Evolutionary conservation across 2,113 vertebrate species (phyloP).

Genomic region (Protomyctophum bolini): DNA sequence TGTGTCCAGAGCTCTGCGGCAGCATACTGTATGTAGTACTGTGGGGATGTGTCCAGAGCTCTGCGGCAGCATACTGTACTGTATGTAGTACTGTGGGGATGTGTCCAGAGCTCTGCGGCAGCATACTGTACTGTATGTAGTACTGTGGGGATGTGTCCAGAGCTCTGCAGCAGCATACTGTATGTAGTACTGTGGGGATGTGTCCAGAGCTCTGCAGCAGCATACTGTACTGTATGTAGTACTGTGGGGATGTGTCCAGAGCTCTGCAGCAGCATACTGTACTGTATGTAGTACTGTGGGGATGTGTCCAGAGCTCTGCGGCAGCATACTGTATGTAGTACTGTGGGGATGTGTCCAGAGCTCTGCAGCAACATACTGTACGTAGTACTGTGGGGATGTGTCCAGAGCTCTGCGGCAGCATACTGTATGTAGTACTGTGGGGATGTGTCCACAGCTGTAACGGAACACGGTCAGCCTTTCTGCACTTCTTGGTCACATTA

Average conservation of each 20-base stretch:
- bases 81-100: constrained; percentile 7
- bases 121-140: background rate
- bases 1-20: constrained; percentile 37
- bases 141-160: constrained; percentile 13
- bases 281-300: background rate
- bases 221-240: background rate
- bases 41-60: constrained; percentile 15
- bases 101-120: constrained; percentile 36
- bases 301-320: constrained; percentile 42
- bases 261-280: too few species aligned
- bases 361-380: too few species aligned
- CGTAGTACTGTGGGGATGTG: too few species aligned
- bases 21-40: background rate
- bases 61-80: too few species aligned
- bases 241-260: constrained; percentile 13
- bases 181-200: constrained; percentile 9
- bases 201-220: constrained; percentile 35
- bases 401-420: too few species aligned
- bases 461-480: constrained; percentile 35
- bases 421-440: background rate
- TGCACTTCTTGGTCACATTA: constrained; percentile 26
- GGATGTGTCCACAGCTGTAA: constrained; percentile 57
- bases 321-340: background rate
- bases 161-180: too few species aligned
- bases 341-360: constrained; percentile 12